Evolutionary conservation across 2,113 vertebrate species (phyloP).

Genomic region (Actinemys pallida): DNA sequence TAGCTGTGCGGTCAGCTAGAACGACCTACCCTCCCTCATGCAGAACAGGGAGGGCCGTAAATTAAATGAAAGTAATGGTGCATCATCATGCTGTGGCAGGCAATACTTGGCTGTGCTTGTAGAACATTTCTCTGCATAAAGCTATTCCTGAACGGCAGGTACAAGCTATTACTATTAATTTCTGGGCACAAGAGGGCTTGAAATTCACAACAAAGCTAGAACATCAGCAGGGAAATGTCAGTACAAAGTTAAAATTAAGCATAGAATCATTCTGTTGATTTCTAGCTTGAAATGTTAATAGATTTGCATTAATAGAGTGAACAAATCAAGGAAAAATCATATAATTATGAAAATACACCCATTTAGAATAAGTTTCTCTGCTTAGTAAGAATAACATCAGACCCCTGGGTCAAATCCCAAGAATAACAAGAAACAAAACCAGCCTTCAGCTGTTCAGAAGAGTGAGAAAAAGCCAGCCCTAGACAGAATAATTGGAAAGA

Average conservation of each 20-base stretch:
- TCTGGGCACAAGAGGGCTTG: slow-evolving; percentile 43
- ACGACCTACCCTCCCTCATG: not conserved
- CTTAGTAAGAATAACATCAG: not conserved
- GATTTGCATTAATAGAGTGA: not conserved
- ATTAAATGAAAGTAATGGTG: slow-evolving; percentile 35
- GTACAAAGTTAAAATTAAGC: slow-evolving; percentile 5
- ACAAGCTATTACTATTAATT: slow-evolving; percentile 32
- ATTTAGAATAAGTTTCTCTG: not conserved
- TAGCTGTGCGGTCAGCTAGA: slow-evolving; percentile 39
- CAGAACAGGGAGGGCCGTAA: not conserved
- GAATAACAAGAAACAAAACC: not conserved
- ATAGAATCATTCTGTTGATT: not conserved
- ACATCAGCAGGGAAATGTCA: slow-evolving; percentile 13
- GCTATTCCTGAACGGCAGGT: not conserved
- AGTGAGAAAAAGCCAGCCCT: fast-evolving
- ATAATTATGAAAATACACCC: fast-evolving
- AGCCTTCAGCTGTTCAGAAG: not conserved
- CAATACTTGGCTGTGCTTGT: slow-evolving; percentile 44
- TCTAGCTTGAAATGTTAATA: not conserved
- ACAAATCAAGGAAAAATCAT: not conserved
- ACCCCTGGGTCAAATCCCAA: not conserved
- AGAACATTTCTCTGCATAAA: slow-evolving; percentile 51
- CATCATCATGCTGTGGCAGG: slow-evolving; percentile 68
- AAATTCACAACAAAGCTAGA: slow-evolving; percentile 15
- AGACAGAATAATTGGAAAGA: fast-evolving